A percentile compares a stretch with the other conserved stretches of the same genome.
Conservation (phyloP, 2,888 invertebrate genomes). For the Cepaea hortensis region DNA sequence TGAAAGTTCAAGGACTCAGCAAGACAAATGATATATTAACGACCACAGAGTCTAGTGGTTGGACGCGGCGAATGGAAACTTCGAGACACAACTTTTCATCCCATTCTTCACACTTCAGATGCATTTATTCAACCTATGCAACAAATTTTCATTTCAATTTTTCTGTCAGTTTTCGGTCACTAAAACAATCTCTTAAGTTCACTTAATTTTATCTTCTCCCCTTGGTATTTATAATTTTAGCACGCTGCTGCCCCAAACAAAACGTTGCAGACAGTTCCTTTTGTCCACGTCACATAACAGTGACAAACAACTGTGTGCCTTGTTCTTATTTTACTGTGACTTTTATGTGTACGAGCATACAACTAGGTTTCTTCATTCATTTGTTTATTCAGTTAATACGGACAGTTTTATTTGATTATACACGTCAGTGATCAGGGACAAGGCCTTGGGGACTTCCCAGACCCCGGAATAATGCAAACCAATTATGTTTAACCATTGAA, state of each 20-base stretch:
- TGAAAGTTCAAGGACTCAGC: neutral
- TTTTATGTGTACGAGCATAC: slow-evolving; percentile 36
- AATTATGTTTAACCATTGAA: slow-evolving; percentile 20
- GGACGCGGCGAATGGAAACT: no score
- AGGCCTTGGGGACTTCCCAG: slow-evolving; percentile 21
- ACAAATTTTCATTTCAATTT: neutral
- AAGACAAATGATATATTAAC: neutral
- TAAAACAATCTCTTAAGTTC: neutral
- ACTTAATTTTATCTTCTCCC: slow-evolving; percentile 8
- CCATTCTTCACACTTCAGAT: slow-evolving; percentile 51
- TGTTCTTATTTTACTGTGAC: slow-evolving; percentile 43
- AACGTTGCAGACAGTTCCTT: neutral
- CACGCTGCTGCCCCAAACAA: no score
- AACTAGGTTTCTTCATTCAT: neutral
- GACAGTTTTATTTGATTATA: slow-evolving; percentile 21
- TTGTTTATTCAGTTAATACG: slow-evolving; percentile 17
- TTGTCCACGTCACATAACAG: slow-evolving; percentile 4
- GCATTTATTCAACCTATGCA: slow-evolving; percentile 37
- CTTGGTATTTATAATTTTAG: no score
- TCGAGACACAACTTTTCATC: neutral
- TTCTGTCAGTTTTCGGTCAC: neutral
- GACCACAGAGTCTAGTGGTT: no score
- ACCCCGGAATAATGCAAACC: slow-evolving; percentile 14
- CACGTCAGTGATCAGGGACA: slow-evolving; percentile 30
- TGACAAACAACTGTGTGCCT: slow-evolving; percentile 37